Conservation (phyloP, 2,888 invertebrate genomes). For the Cryptus armator region DNA sequence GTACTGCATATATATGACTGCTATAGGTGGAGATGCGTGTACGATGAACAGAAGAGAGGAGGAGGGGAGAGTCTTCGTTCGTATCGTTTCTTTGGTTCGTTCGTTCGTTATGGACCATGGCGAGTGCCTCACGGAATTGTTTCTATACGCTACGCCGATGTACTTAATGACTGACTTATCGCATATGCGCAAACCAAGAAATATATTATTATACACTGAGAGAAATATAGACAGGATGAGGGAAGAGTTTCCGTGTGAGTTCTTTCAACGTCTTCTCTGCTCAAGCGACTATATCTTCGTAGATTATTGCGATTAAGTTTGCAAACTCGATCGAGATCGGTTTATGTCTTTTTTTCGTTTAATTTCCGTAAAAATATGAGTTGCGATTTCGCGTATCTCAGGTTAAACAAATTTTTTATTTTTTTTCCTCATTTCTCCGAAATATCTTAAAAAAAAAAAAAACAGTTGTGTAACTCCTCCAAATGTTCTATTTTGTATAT, state of each 20-base stretch:
- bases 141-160: slow-evolving; percentile 65
- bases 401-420: too few relatives aligned
- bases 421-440: too few relatives aligned
- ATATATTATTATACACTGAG: slow-evolving; percentile 45
- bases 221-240: slow-evolving; percentile 1
- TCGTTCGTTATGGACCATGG: slow-evolving; percentile 62
- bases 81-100: slow-evolving; percentile 27
- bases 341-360: too few relatives aligned
- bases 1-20: neutral
- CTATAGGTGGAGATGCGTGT: slow-evolving; percentile 4
- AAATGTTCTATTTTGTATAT: too few relatives aligned
- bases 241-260: slow-evolving; percentile 35
- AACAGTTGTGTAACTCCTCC: too few relatives aligned
- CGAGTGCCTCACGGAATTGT: slow-evolving; percentile 43
- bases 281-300: slow-evolving; percentile 54
- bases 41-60: slow-evolving; percentile 17
- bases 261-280: slow-evolving; percentile 53
- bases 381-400: too few relatives aligned
- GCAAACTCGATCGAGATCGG: slow-evolving; percentile 16
- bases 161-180: slow-evolving; percentile 67
- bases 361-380: too few relatives aligned
- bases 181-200: slow-evolving; percentile 40
- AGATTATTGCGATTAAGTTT: slow-evolving; percentile 59
- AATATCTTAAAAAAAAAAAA: too few relatives aligned
- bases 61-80: neutral